Percentiles rank a stretch among this genome's conserved stretches.
These are phyloP conservation scores for Aeoliscus strigatus DNA, from an alignment of 2,797 vertebrate genomes.

Conservation along the genomic window DNA sequence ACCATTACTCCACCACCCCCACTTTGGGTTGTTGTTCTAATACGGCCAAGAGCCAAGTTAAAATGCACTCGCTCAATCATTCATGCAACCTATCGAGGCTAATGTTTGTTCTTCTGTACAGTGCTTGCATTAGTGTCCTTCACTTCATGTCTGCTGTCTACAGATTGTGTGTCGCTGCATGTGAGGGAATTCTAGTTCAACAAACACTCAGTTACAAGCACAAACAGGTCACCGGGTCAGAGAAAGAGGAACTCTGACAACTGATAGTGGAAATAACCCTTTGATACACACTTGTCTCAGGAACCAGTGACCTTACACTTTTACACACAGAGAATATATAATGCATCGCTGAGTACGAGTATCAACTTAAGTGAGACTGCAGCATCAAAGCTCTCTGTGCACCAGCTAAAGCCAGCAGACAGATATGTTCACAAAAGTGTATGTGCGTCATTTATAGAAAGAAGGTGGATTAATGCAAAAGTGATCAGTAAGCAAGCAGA, in stretches of 20 bases:
- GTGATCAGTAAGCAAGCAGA: no score
- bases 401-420: no score
- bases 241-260: constrained; percentile 6
- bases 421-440: no score
- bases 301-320: no score
- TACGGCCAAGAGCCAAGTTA: constrained; percentile 7
- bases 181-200: neutral
- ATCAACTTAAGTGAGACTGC: no score
- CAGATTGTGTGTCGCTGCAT: neutral
- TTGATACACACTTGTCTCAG: neutral
- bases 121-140: constrained; percentile 8
- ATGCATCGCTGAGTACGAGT: no score
- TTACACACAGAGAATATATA: no score
- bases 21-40: constrained; percentile 3
- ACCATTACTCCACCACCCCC: constrained; percentile 4
- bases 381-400: no score
- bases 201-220: neutral
- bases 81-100: constrained; percentile 14
- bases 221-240: no score
- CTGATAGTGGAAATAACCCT: neutral
- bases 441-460: no score
- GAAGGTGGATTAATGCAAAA: no score
- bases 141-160: neutral
- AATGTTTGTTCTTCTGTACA: neutral
- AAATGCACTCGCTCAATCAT: constrained; percentile 12